Evolutionary conservation across 2,113 vertebrate genomes (phyloP).

Genomic region (Myrmophylax atrothorax): DNA sequence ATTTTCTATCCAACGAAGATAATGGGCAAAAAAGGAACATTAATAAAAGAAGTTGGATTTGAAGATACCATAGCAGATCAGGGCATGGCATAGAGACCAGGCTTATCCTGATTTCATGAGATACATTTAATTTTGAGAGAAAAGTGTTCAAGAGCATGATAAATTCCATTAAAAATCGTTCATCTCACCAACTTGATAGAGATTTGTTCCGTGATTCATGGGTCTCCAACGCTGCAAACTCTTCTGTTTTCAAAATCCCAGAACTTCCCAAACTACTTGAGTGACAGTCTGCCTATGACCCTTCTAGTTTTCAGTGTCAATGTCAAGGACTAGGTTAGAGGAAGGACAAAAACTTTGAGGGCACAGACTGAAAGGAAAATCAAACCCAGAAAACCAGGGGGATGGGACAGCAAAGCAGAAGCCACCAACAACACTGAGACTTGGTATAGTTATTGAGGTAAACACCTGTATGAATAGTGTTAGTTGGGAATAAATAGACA

Average conservation of each 20-base stretch:
- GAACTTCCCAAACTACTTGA: neutral
- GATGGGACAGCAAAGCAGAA: neutral
- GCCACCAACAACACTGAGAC: neutral
- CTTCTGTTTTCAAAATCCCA: neutral
- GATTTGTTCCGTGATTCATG: neutral
- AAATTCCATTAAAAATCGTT: neutral
- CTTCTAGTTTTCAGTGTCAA: neutral
- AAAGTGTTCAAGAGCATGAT: neutral
- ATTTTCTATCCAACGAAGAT: neutral
- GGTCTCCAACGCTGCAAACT: neutral
- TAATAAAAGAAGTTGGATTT: neutral
- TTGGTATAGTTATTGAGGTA: neutral
- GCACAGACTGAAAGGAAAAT: neutral
- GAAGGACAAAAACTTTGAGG: neutral
- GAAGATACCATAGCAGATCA: neutral
- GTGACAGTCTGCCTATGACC: neutral
- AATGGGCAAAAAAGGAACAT: neutral
- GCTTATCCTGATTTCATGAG: neutral
- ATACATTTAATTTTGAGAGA: neutral
- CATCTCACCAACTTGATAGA: neutral
- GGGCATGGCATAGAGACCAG: neutral
- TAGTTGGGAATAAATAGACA: neutral
- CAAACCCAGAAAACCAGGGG: neutral
- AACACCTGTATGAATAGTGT: neutral
- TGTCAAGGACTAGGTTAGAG: neutral